These are phyloP conservation scores for Semaprochilodus insignis DNA, from an alignment of 2,797 vertebrate genomes.

Conservation along the genomic window DNA sequence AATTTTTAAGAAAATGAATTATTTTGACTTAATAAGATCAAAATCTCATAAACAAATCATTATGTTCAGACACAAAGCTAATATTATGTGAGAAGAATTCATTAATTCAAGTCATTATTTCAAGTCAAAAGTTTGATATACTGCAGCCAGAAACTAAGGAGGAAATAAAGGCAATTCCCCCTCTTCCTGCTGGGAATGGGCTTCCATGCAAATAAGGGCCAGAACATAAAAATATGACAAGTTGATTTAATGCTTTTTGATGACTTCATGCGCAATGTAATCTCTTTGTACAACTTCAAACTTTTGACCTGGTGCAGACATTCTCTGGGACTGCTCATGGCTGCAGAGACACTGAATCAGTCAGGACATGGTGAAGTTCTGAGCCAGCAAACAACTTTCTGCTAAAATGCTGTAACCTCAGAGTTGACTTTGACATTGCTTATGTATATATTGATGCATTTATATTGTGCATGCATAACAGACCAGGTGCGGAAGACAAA, in stretches of 20 bases:
- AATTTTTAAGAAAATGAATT: too few relatives aligned
- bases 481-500: constrained; percentile 55
- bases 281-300: background rate
- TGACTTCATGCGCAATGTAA: background rate
- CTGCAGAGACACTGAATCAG: background rate
- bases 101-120: too few relatives aligned
- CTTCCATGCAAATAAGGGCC: too few relatives aligned
- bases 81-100: too few relatives aligned
- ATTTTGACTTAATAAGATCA: too few relatives aligned
- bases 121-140: too few relatives aligned
- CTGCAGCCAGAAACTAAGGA: too few relatives aligned
- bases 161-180: too few relatives aligned
- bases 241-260: too few relatives aligned
- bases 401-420: constrained; percentile 37
- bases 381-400: background rate
- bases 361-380: constrained; percentile 1
- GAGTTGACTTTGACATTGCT: constrained; percentile 46
- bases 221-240: background rate
- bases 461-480: constrained; percentile 41
- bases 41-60: too few relatives aligned
- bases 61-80: too few relatives aligned
- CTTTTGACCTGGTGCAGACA: background rate
- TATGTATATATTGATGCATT: constrained; percentile 52
- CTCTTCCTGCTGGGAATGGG: too few relatives aligned
- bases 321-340: background rate